These are phyloP conservation scores for Brachylomia viminalis DNA, from an alignment of 2,888 invertebrate genomes.

Conservation along the genomic window DNA sequence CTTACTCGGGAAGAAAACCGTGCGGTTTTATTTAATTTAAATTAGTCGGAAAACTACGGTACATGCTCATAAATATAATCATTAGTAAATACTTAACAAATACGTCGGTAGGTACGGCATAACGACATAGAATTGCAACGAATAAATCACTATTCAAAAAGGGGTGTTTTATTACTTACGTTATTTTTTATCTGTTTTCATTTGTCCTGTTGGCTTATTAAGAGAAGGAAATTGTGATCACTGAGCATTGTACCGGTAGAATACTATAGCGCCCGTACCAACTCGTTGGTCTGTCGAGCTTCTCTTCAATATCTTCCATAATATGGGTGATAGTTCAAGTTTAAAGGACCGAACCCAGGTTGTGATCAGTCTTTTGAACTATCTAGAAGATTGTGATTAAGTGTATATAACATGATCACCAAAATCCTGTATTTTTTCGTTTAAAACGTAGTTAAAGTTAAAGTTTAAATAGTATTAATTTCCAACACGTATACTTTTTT, in stretches of 20 bases:
- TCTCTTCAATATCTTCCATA: neutral
- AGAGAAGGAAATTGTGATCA: neutral
- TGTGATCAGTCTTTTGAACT: neutral
- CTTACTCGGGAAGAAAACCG: too few species aligned
- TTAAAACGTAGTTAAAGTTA: too few species aligned
- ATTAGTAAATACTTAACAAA: neutral
- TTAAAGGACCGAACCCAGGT: neutral
- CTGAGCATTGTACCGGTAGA: neutral
- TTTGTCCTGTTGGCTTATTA: neutral
- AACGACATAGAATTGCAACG: neutral
- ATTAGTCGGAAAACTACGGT: neutral
- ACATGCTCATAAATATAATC: neutral
- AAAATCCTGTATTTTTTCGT: neutral
- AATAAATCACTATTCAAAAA: too few species aligned
- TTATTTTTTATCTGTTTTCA: neutral
- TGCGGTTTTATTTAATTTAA: too few species aligned
- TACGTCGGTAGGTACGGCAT: neutral
- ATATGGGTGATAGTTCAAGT: neutral
- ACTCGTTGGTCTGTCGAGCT: neutral
- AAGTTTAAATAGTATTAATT: neutral
- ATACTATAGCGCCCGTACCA: neutral
- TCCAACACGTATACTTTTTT: slow-evolving; percentile 11
- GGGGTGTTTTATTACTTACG: neutral
- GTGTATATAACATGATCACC: neutral
- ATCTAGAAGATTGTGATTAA: neutral